Percentiles rank a stretch among this genome's conserved stretches.
Evolutionary conservation across 2,888 invertebrate species (phyloP).

Genomic region (Cryptosula pallasiana): DNA sequence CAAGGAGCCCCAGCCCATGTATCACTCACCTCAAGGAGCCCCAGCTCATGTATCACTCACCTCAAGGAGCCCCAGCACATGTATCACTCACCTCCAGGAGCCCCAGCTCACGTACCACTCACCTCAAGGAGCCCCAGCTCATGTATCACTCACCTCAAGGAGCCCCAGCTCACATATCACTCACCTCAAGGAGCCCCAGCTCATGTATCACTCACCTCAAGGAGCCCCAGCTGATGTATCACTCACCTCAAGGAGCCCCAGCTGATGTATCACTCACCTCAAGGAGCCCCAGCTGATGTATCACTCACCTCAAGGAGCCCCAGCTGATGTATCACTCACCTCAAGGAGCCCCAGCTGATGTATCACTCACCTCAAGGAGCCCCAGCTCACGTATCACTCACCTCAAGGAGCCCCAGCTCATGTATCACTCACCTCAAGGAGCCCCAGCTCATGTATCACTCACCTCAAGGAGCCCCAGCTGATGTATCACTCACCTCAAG

Average conservation of each 20-base stretch:
- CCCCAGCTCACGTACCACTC: conserved; percentile 70
- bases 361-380: conserved; percentile 67
- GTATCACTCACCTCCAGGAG: conserved; percentile 69
- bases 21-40: conserved; percentile 69
- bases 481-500: conserved; percentile 71
- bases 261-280: conserved; percentile 72
- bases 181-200: conserved; percentile 68
- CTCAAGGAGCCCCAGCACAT: conserved; percentile 76
- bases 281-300: conserved; percentile 75
- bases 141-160: conserved; percentile 68
- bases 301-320: conserved; percentile 67
- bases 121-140: conserved; percentile 76
- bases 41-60: conserved; percentile 71
- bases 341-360: conserved; percentile 78
- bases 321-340: conserved; percentile 70
- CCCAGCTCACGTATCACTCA: conserved; percentile 70
- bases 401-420: conserved; percentile 75
- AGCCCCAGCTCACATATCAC: conserved; percentile 74
- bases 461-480: conserved; percentile 72
- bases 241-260: conserved; percentile 69
- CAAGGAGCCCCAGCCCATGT: conserved; percentile 75
- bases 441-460: conserved; percentile 71
- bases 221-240: conserved; percentile 74
- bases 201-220: conserved; percentile 75
- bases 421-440: conserved; percentile 71